Base-by-base conservation (phyloP, 2,888 invertebrate genomes). In the Netelia fuscicornis region DNA sequence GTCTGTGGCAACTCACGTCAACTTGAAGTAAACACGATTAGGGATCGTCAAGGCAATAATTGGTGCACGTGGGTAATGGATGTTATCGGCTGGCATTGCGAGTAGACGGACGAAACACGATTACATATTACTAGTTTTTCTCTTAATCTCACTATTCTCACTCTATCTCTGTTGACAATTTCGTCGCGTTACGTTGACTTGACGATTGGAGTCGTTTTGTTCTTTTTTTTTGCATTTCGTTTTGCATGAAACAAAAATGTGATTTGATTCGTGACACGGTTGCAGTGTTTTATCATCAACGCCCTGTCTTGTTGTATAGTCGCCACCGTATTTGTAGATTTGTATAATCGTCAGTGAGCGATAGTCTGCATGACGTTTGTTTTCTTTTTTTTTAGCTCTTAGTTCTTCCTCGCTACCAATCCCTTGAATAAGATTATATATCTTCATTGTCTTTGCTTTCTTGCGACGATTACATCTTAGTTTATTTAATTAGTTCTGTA, bases 1-100 rank as follows among this genome's bases (percentile, higher is more conserved):
- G 98, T 98, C 92, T 91, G 93, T 93, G 90, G 85, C 20, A 48
- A 48, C 88, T 90, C 87, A 86, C 81, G 85, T 88, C 88, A 88
- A 88, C 86, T 90, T 86, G 89, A 89, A 87, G 87, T 91, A 89
- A 88, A 89, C 87, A 88, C 88, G 82, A 83, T 89, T 89, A 89
- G 87, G 84, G 84, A 87, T 85, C 88, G 86, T 68, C 87, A 83
- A 75, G 86, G 88, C 87, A 87, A 87, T 88, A 89, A 88, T 89
- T 91, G 91, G 91, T 91, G 91, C 90, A 90, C 91, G 90, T 91
- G 91, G 91, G 85, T 91, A 88, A 90, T 91, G 84, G 88, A 81
- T 89, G 86, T 88, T 84, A 81, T 91, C 87, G 88, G 91, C 83
- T 90, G 90, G 90, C 88, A 90, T 82, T 87, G 88, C 81, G 88